Evolutionary conservation across 2,888 invertebrate species (phyloP).

Genomic region (Sinopyrophorus schimmeli): DNA sequence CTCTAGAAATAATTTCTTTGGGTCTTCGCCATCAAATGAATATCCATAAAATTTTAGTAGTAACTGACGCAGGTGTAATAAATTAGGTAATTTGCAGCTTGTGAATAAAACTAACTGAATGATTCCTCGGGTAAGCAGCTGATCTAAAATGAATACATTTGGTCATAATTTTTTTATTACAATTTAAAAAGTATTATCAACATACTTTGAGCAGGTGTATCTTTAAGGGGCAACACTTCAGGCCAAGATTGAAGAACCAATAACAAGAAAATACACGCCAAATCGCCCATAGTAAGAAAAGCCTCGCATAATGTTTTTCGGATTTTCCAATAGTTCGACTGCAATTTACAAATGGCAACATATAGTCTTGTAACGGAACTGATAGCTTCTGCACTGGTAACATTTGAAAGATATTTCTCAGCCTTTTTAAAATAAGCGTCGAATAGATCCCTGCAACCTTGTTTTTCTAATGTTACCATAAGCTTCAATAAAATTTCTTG

Average conservation of each 20-base stretch:
- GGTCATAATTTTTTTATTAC: too few species aligned
- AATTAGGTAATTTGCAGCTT: not conserved
- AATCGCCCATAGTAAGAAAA: not conserved
- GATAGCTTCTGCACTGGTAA: not conserved
- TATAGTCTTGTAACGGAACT: conserved; percentile 1
- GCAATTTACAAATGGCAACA: not conserved
- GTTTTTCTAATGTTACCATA: not conserved
- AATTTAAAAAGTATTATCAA: too few species aligned
- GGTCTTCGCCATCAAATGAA: conserved; percentile 3
- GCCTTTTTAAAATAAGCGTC: not conserved
- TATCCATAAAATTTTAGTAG: conserved; percentile 6
- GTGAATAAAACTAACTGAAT: conserved; percentile 1
- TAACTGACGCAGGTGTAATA: not conserved
- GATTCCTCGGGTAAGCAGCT: not conserved
- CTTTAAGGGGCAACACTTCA: conserved; percentile 2
- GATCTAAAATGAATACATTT: too few species aligned
- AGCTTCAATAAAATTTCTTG: conserved; percentile 3
- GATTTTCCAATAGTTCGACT: conserved; percentile 8
- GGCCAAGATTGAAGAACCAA: conserved; percentile 7
- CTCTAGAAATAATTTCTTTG: conserved; percentile 3
- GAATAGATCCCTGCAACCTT: not conserved
- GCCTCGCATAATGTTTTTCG: conserved; percentile 7
- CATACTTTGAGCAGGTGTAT: not conserved
- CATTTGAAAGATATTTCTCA: not conserved
- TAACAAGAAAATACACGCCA: conserved; percentile 4